Percentiles rank a stretch among this genome's conserved stretches.
Conservation (phyloP, 64 coral and sea anemone genomes). For the Astreopora myriophthalma region DNA sequence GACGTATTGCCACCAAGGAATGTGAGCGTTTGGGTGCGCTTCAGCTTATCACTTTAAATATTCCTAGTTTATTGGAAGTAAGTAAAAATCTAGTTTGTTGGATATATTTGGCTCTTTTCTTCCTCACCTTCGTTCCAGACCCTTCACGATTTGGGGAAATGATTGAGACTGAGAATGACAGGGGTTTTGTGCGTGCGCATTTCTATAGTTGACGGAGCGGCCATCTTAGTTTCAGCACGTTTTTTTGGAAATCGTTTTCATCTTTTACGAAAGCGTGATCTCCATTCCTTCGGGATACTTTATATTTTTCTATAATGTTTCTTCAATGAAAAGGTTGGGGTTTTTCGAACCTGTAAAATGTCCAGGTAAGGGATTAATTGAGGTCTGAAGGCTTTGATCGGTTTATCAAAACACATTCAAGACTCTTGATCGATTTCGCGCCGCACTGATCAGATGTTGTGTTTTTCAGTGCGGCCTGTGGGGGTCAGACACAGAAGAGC, state of each 20-base stretch:
- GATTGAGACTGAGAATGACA: neutral
- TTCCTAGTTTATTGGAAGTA: too few relatives aligned
- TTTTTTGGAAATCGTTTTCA: neutral
- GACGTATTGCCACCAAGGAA: too few relatives aligned
- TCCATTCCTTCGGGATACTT: neutral
- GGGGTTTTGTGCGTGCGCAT: neutral
- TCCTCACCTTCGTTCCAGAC: too few relatives aligned
- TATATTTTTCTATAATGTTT: neutral
- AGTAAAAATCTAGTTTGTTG: too few relatives aligned
- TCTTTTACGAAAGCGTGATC: neutral
- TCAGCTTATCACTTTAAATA: too few relatives aligned
- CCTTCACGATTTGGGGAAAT: neutral
- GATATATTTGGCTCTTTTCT: too few relatives aligned
- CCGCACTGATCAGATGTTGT: neutral
- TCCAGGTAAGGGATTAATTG: conserved; percentile 65
- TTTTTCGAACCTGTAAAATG: conserved; percentile 55
- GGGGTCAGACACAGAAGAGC: conserved; percentile 69
- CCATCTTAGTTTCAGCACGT: conserved; percentile 62
- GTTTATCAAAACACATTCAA: neutral
- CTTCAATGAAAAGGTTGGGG: neutral
- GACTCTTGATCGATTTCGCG: neutral
- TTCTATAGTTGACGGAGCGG: neutral
- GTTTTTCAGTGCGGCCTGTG: conserved; percentile 25
- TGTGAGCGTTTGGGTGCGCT: too few relatives aligned
- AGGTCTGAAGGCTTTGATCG: neutral